Evolutionary conservation across 2,797 vertebrate genomes (phyloP), one percentile per base, ranked within the genome.

Genomic region (Hyperoplus immaculatus): DNA sequence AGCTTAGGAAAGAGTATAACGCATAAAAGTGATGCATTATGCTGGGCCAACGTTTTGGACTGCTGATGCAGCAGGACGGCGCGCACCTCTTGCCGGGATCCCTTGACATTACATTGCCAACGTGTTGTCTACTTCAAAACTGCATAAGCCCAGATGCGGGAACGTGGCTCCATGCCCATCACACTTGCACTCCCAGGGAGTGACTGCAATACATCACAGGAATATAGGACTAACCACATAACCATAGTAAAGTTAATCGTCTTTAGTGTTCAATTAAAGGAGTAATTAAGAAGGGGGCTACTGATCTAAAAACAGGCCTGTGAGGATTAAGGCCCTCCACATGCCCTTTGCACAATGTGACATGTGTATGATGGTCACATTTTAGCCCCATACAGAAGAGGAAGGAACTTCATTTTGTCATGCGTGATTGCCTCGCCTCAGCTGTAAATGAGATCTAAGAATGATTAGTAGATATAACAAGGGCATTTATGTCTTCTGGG

Each of bases 11-110:
- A 63, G 78, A 77, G 61, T 2, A 11, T 12, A 72, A 77, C 75
- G 80, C 81, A 91, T 91, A 82, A 84, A 87, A 78, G 78, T 78
- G 81, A 84, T 64, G 77, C 84, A 84, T 86, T 86, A 83, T 53
- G 50, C 13, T 45, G 7, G 43, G 66, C 55, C 77, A 66, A 66
- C 29, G 53, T 16, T 71, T 59, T 63, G 55, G 69, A 82, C 57
- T 80, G 87, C 88, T 88, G 86, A 89, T 74, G 47, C 87, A 89
- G 78, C 87, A 87, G 66, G 72, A 82, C 64, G 51, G 50, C 46
- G 12, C 36, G 43, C 69, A 80, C 77, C 77, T 77, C 70, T 71
- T 75, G 72, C 60, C 73, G 60, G 29, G 29, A 69, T 77, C 54
- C 58, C 65, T 70, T 59, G 54, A 80, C 80, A 85, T 66, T 73